These are phyloP conservation scores for Acheta domesticus DNA, from an alignment of 2,888 invertebrate genomes.

Conservation along the genomic window DNA sequence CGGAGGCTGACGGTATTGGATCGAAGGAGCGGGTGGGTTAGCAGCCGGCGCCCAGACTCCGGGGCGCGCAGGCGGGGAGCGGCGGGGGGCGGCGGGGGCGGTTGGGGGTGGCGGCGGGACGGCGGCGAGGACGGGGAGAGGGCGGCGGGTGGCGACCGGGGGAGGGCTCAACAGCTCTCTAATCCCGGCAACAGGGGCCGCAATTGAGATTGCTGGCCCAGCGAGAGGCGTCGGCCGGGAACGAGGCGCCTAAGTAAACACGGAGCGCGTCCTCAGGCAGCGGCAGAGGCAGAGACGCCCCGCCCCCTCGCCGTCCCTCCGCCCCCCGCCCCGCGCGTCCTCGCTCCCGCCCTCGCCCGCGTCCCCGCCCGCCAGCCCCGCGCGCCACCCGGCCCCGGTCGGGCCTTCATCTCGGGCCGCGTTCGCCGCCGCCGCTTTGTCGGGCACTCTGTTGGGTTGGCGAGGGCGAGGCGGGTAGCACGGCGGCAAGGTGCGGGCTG, in stretches of 20 bases:
- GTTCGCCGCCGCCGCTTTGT: too few species aligned
- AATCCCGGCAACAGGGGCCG: constrained; percentile 18
- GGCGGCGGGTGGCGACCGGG: neutral
- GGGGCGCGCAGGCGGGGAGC: neutral
- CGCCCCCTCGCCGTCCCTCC: too few species aligned
- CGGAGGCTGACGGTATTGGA: neutral
- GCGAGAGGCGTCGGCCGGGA: constrained; percentile 6
- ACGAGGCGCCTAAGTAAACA: constrained; percentile 10
- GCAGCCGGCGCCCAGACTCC: neutral
- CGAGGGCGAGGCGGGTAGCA: too few species aligned
- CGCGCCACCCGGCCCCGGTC: too few species aligned
- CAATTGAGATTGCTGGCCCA: constrained; percentile 18
- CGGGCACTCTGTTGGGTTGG: too few species aligned
- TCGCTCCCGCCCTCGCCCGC: too few species aligned
- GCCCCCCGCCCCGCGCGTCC: too few species aligned
- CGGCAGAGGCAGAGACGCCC: too few species aligned
- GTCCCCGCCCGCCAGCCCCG: too few species aligned
- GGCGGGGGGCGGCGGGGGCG: neutral
- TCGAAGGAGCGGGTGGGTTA: neutral
- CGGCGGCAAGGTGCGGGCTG: too few species aligned
- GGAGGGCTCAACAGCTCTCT: neutral
- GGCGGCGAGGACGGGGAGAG: neutral
- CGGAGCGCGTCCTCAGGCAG: neutral
- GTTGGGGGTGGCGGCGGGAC: neutral
- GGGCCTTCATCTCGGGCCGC: too few species aligned